Percentiles rank a stretch among this genome's conserved stretches.
These are phyloP conservation scores for Eurytemora carolleeae DNA, from an alignment of 1,140 invertebrate species.

Conservation along the genomic window DNA sequence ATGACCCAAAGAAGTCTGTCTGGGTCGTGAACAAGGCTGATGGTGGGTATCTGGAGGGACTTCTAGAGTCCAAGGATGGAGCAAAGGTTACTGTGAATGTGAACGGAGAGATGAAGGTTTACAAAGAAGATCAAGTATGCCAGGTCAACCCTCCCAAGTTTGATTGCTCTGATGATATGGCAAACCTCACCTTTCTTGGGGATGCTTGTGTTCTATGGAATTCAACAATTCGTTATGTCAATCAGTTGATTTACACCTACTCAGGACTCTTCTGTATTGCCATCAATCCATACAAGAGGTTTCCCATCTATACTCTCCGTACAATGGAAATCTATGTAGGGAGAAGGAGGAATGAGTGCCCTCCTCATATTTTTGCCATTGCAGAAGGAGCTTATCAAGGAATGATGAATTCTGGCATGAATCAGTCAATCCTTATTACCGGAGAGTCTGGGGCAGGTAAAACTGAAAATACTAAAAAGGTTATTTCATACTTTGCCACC, in stretches of 20 bases:
- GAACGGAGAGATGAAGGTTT: constrained; percentile 50
- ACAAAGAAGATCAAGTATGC: constrained; percentile 89
- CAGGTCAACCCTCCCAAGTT: constrained; percentile 99
- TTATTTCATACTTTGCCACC: too few relatives aligned
- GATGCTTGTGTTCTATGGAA: constrained; percentile 98
- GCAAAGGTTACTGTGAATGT: constrained; percentile 12
- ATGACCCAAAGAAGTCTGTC: too few relatives aligned
- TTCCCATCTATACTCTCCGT: too few relatives aligned
- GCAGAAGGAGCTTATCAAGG: too few relatives aligned
- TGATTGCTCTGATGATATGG: constrained; percentile 97
- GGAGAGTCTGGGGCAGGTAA: constrained; percentile 44
- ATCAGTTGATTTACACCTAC: constrained; percentile 61
- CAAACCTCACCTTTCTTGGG: too few relatives aligned
- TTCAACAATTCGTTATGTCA: constrained; percentile 90
- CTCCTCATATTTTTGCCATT: too few relatives aligned
- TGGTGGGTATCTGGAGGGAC: constrained; percentile 11
- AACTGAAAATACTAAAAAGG: too few relatives aligned
- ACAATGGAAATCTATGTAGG: constrained; percentile 38
- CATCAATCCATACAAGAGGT: too few relatives aligned
- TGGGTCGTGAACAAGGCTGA: too few relatives aligned
- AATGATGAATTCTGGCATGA: constrained; percentile 37
- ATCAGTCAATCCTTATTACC: constrained; percentile 22
- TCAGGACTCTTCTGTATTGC: constrained; percentile 43
- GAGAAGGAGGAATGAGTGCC: constrained; percentile 36
- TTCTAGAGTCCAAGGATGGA: constrained; percentile 13